phyloP scores from a whole-genome alignment of 2,797 vertebrate genomes.

The Gouania willdenowi region DNA sequence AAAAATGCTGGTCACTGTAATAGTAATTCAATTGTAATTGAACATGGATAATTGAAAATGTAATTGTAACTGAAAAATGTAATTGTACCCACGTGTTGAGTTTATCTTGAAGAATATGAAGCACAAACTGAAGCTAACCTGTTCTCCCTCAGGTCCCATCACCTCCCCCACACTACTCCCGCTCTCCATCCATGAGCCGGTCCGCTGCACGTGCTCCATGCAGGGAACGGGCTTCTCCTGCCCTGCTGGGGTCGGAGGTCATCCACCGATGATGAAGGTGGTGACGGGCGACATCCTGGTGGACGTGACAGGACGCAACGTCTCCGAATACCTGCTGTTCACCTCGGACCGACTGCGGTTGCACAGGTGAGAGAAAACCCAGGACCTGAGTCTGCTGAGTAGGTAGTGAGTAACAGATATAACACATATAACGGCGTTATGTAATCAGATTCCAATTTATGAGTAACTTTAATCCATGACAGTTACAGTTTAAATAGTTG shows the following conservation, averaged over 20 bases:
- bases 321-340: slow-evolving; percentile 93
- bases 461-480: no score
- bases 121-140: background rate
- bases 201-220: slow-evolving; percentile 88
- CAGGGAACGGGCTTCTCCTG: slow-evolving; percentile 95
- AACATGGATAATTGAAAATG: no score
- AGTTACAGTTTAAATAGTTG: no score
- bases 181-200: slow-evolving; percentile 80
- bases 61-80: no score
- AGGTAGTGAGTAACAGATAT: no score
- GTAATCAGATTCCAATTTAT: no score
- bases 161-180: slow-evolving; percentile 83
- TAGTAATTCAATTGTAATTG: no score
- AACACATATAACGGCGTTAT: no score
- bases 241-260: slow-evolving; percentile 88
- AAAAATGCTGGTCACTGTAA: no score
- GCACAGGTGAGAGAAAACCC: slow-evolving; percentile 82
- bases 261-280: slow-evolving; percentile 87
- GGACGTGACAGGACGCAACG: slow-evolving; percentile 89
- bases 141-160: slow-evolving; percentile 70
- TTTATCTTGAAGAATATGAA: no score
- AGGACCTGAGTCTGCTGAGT: no score
- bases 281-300: slow-evolving; percentile 94
- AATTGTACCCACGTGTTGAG: no score
- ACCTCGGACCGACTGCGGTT: slow-evolving; percentile 91